Conservation (phyloP, 92 coral and sea anemone genomes). For the Virgularia gustaviana region DNA sequence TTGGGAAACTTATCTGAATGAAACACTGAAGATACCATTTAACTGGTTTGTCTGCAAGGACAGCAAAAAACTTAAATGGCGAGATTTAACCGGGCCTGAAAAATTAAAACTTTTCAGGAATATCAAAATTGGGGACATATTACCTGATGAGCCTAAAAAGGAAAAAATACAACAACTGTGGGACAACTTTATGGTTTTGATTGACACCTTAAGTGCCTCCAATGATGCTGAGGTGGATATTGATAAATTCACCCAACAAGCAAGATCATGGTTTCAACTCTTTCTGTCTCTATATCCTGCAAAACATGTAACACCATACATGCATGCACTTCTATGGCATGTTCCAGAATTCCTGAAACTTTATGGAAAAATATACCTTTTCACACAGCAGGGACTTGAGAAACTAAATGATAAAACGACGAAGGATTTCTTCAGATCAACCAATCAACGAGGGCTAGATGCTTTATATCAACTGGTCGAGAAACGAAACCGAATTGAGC, state of each 20-base stretch:
- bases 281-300: not conserved
- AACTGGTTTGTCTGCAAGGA: slow-evolving; percentile 28
- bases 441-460: slow-evolving; percentile 37
- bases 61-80: slow-evolving; percentile 33
- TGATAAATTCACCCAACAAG: not conserved
- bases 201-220: not conserved
- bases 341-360: slow-evolving; percentile 31
- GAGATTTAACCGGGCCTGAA: slow-evolving; percentile 46
- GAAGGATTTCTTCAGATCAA: slow-evolving; percentile 41
- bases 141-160: not conserved
- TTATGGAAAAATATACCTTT: slow-evolving; percentile 13
- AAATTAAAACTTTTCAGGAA: slow-evolving; percentile 18
- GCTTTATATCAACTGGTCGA: slow-evolving; percentile 8
- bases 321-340: slow-evolving; percentile 47
- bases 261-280: not conserved
- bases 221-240: not conserved
- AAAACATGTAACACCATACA: slow-evolving; percentile 25
- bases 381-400: slow-evolving; percentile 45
- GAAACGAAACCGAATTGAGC: slow-evolving; percentile 33
- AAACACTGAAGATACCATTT: slow-evolving; percentile 28
- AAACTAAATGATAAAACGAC: slow-evolving; percentile 44
- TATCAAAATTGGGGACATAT: not conserved
- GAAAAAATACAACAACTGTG: slow-evolving; percentile 32
- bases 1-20: slow-evolving; percentile 14
- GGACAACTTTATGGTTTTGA: slow-evolving; percentile 24